Evolutionary conservation across 1,140 invertebrate species (phyloP).

Genomic region (Papilio polyxenes): DNA sequence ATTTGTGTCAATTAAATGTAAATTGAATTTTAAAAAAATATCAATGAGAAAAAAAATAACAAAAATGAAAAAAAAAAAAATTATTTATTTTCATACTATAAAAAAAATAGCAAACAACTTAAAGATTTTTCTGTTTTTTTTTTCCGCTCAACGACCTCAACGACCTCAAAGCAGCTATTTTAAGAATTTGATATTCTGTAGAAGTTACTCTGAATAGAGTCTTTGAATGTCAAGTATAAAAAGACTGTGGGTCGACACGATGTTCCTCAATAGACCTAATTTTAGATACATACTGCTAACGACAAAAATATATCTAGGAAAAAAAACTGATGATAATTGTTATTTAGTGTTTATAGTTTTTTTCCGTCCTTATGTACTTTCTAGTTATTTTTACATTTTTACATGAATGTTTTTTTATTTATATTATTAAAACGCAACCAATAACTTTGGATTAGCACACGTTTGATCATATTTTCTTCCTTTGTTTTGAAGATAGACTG

Average conservation of each 20-base stretch:
- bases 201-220: neutral
- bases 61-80: too few species aligned
- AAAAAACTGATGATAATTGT: neutral
- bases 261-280: neutral
- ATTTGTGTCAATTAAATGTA: too few species aligned
- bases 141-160: conserved; percentile 6
- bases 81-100: too few species aligned
- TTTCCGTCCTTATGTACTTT: neutral
- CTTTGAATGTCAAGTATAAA: conserved; percentile 21
- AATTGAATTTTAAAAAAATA: too few species aligned
- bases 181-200: conserved; percentile 3
- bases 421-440: too few species aligned
- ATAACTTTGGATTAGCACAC: neutral
- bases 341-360: neutral
- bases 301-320: neutral
- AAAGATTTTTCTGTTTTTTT: neutral
- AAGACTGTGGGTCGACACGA: neutral
- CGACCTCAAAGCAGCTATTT: conserved; percentile 11
- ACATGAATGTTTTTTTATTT: too few species aligned
- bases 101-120: too few species aligned
- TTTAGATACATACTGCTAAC: neutral
- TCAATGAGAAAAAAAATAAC: too few species aligned
- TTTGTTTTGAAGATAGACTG: neutral
- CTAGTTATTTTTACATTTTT: too few species aligned
- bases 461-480: neutral